Evolutionary conservation across 2,797 vertebrate genomes (phyloP).

Genomic region (Enteromius unitaeniatus): DNA sequence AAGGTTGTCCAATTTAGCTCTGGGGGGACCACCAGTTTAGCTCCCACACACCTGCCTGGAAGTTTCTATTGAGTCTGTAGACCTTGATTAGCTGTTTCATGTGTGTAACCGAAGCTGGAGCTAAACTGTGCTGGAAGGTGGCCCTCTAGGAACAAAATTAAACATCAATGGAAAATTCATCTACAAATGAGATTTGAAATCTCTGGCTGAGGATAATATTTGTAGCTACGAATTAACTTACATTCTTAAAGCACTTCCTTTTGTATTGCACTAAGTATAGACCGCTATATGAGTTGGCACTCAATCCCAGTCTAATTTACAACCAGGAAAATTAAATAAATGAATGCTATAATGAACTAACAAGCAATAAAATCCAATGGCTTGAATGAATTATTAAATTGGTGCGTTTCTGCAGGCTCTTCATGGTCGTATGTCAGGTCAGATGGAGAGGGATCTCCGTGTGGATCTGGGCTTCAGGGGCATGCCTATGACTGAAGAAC

Average conservation of each 20-base stretch:
- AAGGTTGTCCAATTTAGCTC: not conserved
- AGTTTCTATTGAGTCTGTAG: not conserved
- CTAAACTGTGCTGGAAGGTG: not conserved
- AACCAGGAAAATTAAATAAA: not conserved
- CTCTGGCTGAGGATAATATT: not conserved
- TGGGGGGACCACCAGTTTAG: not conserved
- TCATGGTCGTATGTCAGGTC: constrained; percentile 87
- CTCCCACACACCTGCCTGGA: not conserved
- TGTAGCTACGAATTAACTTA: not conserved
- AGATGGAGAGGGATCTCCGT: constrained; percentile 92
- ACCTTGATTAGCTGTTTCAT: not conserved
- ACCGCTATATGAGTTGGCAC: not conserved
- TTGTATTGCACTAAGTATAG: not conserved
- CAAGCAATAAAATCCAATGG: not conserved
- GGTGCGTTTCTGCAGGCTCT: constrained; percentile 74
- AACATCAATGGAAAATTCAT: not conserved
- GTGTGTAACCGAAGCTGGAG: not conserved
- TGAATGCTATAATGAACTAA: not conserved
- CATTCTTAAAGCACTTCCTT: not conserved
- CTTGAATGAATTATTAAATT: not conserved
- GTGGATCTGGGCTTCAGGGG: constrained; percentile 96
- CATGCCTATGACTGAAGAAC: constrained; percentile 98
- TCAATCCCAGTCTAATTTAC: not conserved
- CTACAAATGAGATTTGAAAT: not conserved
- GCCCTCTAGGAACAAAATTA: not conserved